A percentile compares a stretch with the other conserved stretches of the same genome.
phyloP scores from a whole-genome alignment of 1,140 invertebrate genomes.

The Drosophila fuyamai region DNA sequence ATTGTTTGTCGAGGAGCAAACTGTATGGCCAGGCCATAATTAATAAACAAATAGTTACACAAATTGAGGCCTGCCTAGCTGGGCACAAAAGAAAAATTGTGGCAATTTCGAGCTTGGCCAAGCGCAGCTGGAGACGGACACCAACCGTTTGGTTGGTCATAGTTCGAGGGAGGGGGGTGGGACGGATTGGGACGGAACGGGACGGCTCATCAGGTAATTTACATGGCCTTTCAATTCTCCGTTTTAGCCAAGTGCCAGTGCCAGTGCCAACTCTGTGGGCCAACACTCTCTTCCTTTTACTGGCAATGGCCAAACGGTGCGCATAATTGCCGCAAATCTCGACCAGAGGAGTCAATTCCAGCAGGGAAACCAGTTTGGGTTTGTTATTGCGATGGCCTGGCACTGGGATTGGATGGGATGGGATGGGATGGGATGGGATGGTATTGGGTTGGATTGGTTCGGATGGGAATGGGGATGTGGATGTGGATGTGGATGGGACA shows the following conservation, averaged over 20 bases:
- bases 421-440: slow-evolving; percentile 37
- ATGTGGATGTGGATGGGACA: slow-evolving; percentile 21
- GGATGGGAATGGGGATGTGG: slow-evolving; percentile 12
- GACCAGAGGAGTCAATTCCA: slow-evolving; percentile 56
- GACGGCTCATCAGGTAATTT: slow-evolving; percentile 71
- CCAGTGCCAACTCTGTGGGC: slow-evolving; percentile 37
- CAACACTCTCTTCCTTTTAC: slow-evolving; percentile 82
- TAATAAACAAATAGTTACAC: slow-evolving; percentile 74
- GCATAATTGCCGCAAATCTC: slow-evolving; percentile 79
- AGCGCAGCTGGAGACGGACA: slow-evolving; percentile 68
- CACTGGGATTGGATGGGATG: slow-evolving; percentile 1
- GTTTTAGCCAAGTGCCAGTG: slow-evolving; percentile 30
- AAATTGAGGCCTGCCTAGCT: slow-evolving; percentile 29
- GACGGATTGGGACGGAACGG: no score
- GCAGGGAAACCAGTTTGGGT: slow-evolving; percentile 47
- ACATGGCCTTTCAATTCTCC: slow-evolving; percentile 79
- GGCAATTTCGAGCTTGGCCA: slow-evolving; percentile 59
- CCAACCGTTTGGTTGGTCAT: slow-evolving; percentile 11
- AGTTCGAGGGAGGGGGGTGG: neutral
- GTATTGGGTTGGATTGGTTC: neutral
- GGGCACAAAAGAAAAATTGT: slow-evolving; percentile 59
- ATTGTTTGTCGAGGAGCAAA: slow-evolving; percentile 40
- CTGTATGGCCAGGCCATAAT: slow-evolving; percentile 57
- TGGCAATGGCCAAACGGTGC: slow-evolving; percentile 65
- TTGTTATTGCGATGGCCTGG: slow-evolving; percentile 29